phyloP scores from a whole-genome alignment of 2,113 vertebrate genomes.

The Pampusana beccarii region DNA sequence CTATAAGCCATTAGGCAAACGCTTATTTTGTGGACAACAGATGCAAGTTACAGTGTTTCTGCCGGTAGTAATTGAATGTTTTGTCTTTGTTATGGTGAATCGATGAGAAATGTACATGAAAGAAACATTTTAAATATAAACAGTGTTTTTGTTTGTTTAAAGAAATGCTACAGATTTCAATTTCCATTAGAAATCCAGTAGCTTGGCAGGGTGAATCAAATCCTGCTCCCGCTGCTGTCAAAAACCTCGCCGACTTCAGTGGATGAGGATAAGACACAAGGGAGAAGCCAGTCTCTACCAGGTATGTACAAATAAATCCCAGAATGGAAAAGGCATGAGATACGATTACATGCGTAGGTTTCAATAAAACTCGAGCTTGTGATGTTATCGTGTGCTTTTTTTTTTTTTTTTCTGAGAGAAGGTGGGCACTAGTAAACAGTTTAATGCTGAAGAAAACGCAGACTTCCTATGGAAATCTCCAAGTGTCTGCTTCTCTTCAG shows the following conservation, averaged over 20 bases:
- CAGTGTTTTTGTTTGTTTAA: background rate
- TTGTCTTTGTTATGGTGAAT: background rate
- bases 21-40: conserved; percentile 16
- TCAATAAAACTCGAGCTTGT: conserved; percentile 18
- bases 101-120: conserved; percentile 59
- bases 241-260: background rate
- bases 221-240: background rate
- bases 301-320: background rate
- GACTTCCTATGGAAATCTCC: background rate
- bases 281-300: background rate
- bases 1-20: conserved; percentile 61
- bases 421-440: background rate
- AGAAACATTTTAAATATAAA: conserved; percentile 42
- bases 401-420: background rate
- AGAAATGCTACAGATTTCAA: background rate
- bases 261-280: background rate
- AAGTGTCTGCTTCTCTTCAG: background rate
- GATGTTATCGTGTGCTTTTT: background rate
- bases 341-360: background rate
- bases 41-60: conserved; percentile 32
- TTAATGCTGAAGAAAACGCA: background rate
- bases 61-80: background rate
- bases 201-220: background rate
- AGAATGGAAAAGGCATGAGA: conserved; percentile 20
- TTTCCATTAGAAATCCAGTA: conserved; percentile 7